Evolutionary conservation across 2,113 vertebrate genomes (phyloP).

Genomic region (mouse (Mus musculus)): GRCm39 chr6:23241001-23241500

Average conservation of each 20-base stretch:
- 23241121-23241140: background rate
- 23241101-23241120: background rate
- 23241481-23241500: background rate
- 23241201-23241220: background rate
- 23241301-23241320: background rate
- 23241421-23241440: background rate
- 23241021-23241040: background rate
- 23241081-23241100: background rate
- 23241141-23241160: background rate
- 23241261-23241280: background rate
- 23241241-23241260: background rate
- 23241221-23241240: conserved; percentile 46
- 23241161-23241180: background rate
- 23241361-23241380: conserved; percentile 42
- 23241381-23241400: background rate
- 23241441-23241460: background rate
- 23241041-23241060: too few species aligned
- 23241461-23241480: background rate
- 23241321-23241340: conserved; percentile 24
- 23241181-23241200: background rate
- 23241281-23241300: conserved; percentile 1
- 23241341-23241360: background rate
- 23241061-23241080: background rate
- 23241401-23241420: background rate
- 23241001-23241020: background rate